Base-by-base conservation (phyloP, 2,888 invertebrate species). In the Leptogaster cylindrica region DNA sequence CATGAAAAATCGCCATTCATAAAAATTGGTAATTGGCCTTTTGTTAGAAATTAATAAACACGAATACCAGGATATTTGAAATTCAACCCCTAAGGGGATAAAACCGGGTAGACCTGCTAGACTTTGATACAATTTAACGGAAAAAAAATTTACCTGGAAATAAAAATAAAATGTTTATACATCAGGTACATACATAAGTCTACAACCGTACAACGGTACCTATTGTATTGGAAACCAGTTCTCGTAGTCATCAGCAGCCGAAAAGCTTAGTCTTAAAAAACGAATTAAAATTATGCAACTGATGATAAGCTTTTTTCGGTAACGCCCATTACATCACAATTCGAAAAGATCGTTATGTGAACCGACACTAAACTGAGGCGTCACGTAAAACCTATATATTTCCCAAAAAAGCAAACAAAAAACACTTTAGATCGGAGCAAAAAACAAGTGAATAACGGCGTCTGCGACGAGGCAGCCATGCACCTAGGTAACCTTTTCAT, bases 241-340 rank as follows among this genome's bases (percentile, higher is more conserved):
- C 61, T 44, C 61, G 44, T 61, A 36, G 18, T 36, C 18, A 41
- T 31, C 20, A 23, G 55, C 23, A 48, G 44, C 61, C 44, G 16
- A 48, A 12, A 23, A 8, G 16, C 25, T 31, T 25, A 33, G 14
- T 27, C 28, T 14, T 10, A 6, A 28, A 28, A 44, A 61, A 61
- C 44, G n/a, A 28, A 61, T 44, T 44, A 61, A 25, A n/a, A 61
- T 61, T 61, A 44, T 61, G 61, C 61, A 61, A 61, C 44, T 28
- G 18, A 27, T 2, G 12, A 44, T 28, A 14, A 28, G 27, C 61
- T 61, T 33, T 44, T 44, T 41, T 27, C 61, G 5, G n/a, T 16
- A 61, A 61, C 61, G 44, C 27, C 27, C 44, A 14, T 61, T 61
- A 61, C 61, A 61, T 61, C 61, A 61, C 44, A 61, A 61, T 61